phyloP scores from a whole-genome alignment of 2,797 vertebrate species.

The Ateles fusciceps region DNA sequence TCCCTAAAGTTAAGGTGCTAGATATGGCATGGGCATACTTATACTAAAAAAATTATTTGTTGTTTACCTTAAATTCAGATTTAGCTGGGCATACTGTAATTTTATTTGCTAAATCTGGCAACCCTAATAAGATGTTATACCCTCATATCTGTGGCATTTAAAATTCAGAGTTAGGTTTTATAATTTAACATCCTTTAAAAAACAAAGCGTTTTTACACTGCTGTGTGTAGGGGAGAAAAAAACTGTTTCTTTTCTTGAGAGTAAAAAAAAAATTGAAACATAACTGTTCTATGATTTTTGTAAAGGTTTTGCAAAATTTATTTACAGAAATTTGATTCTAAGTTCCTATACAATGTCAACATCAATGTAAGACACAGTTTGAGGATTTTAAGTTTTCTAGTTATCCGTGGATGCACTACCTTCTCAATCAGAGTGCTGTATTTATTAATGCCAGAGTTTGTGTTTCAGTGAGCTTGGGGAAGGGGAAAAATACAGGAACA shows the following conservation, averaged over 20 bases:
- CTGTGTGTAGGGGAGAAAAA: not conserved
- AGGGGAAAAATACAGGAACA: not conserved
- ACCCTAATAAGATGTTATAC: not conserved
- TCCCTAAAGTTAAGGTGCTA: not conserved
- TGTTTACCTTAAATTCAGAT: conserved; percentile 18
- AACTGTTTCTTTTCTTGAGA: not conserved
- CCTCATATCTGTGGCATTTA: not conserved
- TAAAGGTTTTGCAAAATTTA: conserved; percentile 10
- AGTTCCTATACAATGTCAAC: not conserved
- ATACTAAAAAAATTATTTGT: not conserved
- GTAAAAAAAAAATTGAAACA: not conserved
- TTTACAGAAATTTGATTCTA: not conserved
- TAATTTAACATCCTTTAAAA: conserved; percentile 27
- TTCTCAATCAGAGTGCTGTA: not conserved
- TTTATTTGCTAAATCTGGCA: conserved; percentile 28
- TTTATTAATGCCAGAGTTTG: not conserved
- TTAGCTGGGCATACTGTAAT: not conserved
- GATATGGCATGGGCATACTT: not conserved
- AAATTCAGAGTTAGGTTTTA: conserved; percentile 45
- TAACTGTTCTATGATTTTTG: conserved; percentile 9
- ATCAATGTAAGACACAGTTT: not conserved
- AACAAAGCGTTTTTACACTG: not conserved
- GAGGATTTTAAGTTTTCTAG: not conserved
- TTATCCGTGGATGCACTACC: not conserved
- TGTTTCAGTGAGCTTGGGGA: not conserved